These are phyloP conservation scores for Xestobium rufovillosum DNA, from an alignment of 2,888 invertebrate species.

Conservation along the genomic window DNA sequence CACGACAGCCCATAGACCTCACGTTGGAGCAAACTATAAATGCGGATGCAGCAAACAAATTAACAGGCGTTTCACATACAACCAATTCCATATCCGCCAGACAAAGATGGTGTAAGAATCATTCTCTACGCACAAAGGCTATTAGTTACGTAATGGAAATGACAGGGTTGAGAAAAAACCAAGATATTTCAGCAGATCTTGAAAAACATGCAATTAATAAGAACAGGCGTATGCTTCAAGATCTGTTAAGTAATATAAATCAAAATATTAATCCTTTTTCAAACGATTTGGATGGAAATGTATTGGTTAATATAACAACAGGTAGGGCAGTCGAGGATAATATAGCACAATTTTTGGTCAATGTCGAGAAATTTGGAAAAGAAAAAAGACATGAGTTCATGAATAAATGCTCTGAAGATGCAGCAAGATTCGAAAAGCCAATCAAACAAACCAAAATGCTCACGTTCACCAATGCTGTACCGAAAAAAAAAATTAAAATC, in stretches of 20 bases:
- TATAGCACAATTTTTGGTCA: slow-evolving; percentile 16
- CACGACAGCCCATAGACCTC: slow-evolving; percentile 24
- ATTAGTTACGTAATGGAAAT: slow-evolving; percentile 21
- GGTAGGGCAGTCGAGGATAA: slow-evolving; percentile 15
- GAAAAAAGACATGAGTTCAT: neutral
- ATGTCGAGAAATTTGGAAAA: slow-evolving; percentile 13
- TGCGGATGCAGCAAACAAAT: slow-evolving; percentile 25
- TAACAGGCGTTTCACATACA: slow-evolving; percentile 22
- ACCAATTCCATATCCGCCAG: slow-evolving; percentile 28
- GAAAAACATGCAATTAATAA: slow-evolving; percentile 13
- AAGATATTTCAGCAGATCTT: slow-evolving; percentile 23
- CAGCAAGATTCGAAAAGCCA: too few species aligned
- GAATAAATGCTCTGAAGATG: neutral
- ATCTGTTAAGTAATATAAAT: slow-evolving; percentile 6
- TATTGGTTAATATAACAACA: slow-evolving; percentile 20
- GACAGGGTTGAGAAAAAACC: slow-evolving; percentile 16
- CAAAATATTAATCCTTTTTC: slow-evolving; percentile 18
- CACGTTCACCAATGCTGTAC: too few species aligned
- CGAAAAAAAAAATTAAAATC: slow-evolving; percentile 1
- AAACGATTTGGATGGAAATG: slow-evolving; percentile 10
- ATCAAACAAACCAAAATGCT: too few species aligned
- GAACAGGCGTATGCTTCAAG: slow-evolving; percentile 5
- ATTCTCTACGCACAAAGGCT: slow-evolving; percentile 21
- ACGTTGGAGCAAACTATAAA: slow-evolving; percentile 30
- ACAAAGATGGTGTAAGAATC: slow-evolving; percentile 29